phyloP scores from a whole-genome alignment of 2,888 invertebrate genomes.

The Byasa hedistus region DNA sequence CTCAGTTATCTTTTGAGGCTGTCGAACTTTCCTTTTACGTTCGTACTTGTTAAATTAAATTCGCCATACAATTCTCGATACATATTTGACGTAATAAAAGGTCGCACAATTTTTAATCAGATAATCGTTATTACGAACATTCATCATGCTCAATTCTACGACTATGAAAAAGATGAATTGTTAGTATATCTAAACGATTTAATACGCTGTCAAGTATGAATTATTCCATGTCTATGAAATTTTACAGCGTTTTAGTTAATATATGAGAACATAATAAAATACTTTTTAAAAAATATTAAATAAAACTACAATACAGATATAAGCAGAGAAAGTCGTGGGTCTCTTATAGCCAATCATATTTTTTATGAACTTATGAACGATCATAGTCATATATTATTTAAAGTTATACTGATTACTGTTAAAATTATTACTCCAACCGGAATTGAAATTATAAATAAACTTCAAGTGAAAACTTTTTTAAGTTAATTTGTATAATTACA shows the following conservation, averaged over 20 bases:
- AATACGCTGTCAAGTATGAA: no score
- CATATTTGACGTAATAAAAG: constrained; percentile 12
- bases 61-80: constrained; percentile 34
- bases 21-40: constrained; percentile 57
- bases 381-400: background rate
- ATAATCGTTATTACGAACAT: background rate
- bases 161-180: no score
- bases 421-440: constrained; percentile 7
- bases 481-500: background rate
- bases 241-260: no score
- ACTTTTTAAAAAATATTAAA: no score
- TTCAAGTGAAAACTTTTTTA: background rate
- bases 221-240: no score
- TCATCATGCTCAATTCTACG: background rate
- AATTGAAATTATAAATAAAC: constrained; percentile 17
- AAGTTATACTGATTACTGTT: background rate
- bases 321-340: no score
- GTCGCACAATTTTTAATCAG: background rate
- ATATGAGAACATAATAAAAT: no score
- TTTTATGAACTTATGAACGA: background rate
- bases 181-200: no score
- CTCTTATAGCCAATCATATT: no score
- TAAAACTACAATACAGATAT: no score
- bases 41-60: constrained; percentile 40
- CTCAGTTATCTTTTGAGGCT: constrained; percentile 57